phyloP scores from a whole-genome alignment of 2,113 vertebrate genomes.

The Mystacornis crossleyi region DNA sequence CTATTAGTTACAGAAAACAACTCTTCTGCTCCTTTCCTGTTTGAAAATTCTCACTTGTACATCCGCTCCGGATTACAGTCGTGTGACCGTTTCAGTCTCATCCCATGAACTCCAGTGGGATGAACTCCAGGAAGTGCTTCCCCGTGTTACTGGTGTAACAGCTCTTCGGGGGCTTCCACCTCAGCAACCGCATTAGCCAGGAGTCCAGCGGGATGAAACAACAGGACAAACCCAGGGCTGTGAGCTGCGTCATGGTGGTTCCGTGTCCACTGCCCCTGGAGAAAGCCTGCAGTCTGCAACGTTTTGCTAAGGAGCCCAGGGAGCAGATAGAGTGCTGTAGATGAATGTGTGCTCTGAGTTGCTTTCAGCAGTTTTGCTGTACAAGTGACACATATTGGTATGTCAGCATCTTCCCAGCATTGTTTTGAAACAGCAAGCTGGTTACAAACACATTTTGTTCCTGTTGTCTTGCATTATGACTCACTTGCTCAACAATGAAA shows the following conservation, averaged over 20 bases:
- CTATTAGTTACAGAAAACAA: neutral
- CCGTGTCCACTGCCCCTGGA: neutral
- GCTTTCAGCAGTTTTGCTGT: neutral
- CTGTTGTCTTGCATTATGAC: neutral
- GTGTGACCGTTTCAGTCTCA: neutral
- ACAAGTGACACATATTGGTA: neutral
- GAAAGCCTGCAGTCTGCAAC: neutral
- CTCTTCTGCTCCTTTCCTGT: neutral
- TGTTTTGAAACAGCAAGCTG: neutral
- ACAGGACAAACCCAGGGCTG: neutral
- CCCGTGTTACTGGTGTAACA: neutral
- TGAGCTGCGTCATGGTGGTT: neutral
- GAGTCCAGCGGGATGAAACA: neutral
- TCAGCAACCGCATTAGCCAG: neutral
- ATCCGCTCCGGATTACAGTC: neutral
- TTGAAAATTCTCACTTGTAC: neutral
- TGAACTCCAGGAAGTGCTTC: neutral
- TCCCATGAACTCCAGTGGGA: neutral
- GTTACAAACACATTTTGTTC: neutral
- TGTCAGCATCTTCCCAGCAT: constrained; percentile 23
- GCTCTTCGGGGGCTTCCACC: neutral
- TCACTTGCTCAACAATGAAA: neutral
- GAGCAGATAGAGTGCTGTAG: neutral
- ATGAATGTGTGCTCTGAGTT: neutral
- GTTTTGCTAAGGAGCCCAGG: neutral